phyloP scores from a whole-genome alignment of 2,888 invertebrate genomes.

The Pteria penguin region DNA sequence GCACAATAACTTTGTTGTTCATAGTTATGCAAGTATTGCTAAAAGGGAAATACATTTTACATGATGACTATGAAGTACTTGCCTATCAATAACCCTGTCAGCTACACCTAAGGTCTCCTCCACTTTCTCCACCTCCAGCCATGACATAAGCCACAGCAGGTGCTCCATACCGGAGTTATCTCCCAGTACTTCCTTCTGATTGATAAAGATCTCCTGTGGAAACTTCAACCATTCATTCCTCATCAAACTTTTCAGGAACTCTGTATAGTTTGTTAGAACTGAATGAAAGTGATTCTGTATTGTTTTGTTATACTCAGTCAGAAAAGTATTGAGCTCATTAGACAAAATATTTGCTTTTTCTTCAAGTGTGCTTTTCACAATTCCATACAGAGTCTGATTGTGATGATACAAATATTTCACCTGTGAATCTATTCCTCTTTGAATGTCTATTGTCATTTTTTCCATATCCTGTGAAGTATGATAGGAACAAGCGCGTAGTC shows the following conservation, averaged over 20 bases:
- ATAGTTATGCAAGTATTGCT: too few species aligned
- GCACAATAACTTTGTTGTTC: too few species aligned
- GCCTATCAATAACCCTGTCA: constrained; percentile 39
- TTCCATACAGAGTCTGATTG: constrained; percentile 56
- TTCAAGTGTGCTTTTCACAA: constrained; percentile 48
- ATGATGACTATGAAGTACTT: background rate
- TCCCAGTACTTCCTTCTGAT: constrained; percentile 56
- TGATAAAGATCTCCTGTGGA: constrained; percentile 67
- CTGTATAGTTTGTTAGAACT: constrained; percentile 61
- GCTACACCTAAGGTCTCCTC: constrained; percentile 61
- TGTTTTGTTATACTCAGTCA: constrained; percentile 64
- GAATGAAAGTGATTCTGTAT: constrained; percentile 59
- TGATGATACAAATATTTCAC: constrained; percentile 54
- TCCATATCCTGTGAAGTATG: constrained; percentile 57
- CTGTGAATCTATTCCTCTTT: constrained; percentile 41
- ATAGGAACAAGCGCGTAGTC: constrained; percentile 66
- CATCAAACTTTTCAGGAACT: constrained; percentile 67
- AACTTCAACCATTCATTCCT: constrained; percentile 74
- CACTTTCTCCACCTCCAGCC: constrained; percentile 66
- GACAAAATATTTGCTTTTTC: constrained; percentile 52
- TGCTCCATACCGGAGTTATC: constrained; percentile 50
- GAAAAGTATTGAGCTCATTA: constrained; percentile 60
- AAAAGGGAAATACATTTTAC: too few species aligned
- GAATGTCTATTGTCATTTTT: constrained; percentile 49
- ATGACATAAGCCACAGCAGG: constrained; percentile 63